phyloP scores from a whole-genome alignment of 2,888 invertebrate genomes.

The Dichetophora obliterata region DNA sequence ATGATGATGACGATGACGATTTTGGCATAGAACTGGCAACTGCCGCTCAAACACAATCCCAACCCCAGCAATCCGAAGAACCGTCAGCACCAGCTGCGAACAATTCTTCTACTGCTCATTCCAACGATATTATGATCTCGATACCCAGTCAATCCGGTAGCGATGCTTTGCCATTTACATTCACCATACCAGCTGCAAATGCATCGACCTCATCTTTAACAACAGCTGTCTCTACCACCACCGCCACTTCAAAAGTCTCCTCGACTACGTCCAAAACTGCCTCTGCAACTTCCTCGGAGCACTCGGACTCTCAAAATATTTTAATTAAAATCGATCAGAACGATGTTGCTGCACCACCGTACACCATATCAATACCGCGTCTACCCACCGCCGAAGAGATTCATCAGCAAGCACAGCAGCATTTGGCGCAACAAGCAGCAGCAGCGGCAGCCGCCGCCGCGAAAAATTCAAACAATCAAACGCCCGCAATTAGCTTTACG shows the following conservation, averaged over 20 bases:
- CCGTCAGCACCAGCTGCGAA: constrained; percentile 37
- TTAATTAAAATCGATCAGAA: constrained; percentile 69
- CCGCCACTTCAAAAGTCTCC: not conserved
- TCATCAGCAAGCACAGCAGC: constrained; percentile 65
- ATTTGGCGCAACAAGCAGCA: constrained; percentile 61
- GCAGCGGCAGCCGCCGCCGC: constrained; percentile 57
- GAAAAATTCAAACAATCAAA: constrained; percentile 3
- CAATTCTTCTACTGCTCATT: constrained; percentile 33
- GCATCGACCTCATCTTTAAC: not conserved
- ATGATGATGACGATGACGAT: constrained; percentile 78
- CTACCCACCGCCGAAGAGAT: constrained; percentile 68
- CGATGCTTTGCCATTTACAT: constrained; percentile 67
- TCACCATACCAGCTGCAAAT: constrained; percentile 66
- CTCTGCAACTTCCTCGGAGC: constrained; percentile 45
- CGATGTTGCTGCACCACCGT: constrained; percentile 64
- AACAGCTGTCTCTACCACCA: not conserved
- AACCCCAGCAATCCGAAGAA: constrained; percentile 42
- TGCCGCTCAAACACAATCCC: constrained; percentile 39
- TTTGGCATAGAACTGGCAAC: constrained; percentile 61
- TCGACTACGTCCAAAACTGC: not conserved
- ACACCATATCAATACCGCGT: constrained; percentile 69
- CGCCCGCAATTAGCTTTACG: constrained; percentile 57
- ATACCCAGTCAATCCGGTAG: constrained; percentile 68
- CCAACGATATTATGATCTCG: constrained; percentile 68
- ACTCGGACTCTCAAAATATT: constrained; percentile 65